Percentiles rank a stretch among this genome's conserved stretches.
Conservation (phyloP, 2,888 invertebrate genomes). For the Chymomyza amoena region DNA sequence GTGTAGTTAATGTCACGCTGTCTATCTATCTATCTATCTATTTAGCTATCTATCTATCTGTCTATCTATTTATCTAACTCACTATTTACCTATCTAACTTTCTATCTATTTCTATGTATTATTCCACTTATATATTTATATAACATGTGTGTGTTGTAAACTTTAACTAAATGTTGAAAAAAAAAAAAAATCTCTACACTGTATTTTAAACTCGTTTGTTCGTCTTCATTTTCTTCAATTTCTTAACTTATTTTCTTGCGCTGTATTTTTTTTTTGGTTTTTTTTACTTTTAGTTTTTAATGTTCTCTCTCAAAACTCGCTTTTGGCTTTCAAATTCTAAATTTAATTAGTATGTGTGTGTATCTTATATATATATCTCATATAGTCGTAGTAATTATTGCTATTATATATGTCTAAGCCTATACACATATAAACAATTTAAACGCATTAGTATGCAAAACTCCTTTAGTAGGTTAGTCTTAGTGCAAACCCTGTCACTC, state of each 20-base stretch:
- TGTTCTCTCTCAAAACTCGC: neutral
- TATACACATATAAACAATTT: neutral
- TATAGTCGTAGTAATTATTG: neutral
- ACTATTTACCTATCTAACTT: constrained; percentile 14
- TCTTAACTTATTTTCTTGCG: neutral
- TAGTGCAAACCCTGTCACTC: neutral
- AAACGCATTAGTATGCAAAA: neutral
- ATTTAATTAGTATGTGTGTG: neutral
- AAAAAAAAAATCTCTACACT: neutral
- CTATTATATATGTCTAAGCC: neutral
- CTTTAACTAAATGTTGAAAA: neutral
- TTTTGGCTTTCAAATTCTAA: neutral
- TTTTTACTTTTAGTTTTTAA: neutral
- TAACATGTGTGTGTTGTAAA: neutral
- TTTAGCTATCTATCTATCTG: constrained; percentile 19
- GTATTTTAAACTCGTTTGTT: neutral
- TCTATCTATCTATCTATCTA: constrained; percentile 13
- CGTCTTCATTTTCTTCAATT: neutral
- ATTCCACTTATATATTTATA: constrained; percentile 9
- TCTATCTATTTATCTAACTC: constrained; percentile 9
- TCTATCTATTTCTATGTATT: constrained; percentile 3
- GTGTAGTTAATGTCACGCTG: constrained; percentile 39
- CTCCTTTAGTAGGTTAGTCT: neutral
- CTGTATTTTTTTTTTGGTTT: neutral
- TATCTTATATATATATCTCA: neutral